Percentiles rank a stretch among this genome's conserved stretches.
Evolutionary conservation across 2,113 vertebrate genomes (phyloP).

Genomic region (Rhea pennata): DNA sequence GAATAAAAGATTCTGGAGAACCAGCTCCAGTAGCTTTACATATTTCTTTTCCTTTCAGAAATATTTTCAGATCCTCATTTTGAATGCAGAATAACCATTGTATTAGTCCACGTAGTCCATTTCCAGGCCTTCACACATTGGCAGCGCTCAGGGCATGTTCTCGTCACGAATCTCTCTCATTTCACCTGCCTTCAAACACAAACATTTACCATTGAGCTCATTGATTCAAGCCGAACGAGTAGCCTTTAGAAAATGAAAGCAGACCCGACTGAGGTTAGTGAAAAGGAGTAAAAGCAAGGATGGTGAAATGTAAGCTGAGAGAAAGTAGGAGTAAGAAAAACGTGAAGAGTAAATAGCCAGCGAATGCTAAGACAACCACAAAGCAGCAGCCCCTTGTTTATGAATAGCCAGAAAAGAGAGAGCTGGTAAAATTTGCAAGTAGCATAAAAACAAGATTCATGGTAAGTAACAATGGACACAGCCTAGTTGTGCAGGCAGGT

Average conservation of each 20-base stretch:
- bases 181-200: background rate
- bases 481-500: background rate
- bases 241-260: background rate
- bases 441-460: background rate
- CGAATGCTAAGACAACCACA: background rate
- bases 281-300: background rate
- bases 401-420: background rate
- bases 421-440: background rate
- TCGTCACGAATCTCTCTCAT: background rate
- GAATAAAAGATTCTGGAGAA: background rate
- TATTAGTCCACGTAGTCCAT: background rate
- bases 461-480: background rate
- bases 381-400: background rate
- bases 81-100: background rate
- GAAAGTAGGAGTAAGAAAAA: conserved; percentile 49
- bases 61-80: background rate
- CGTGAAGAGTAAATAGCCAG: conserved; percentile 13
- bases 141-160: background rate
- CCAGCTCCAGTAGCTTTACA: accelerated
- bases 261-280: background rate
- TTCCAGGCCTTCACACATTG: background rate
- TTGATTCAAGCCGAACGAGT: background rate
- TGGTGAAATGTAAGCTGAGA: conserved; percentile 43
- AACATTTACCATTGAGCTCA: background rate
- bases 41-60: background rate